Evolutionary conservation across 2,113 vertebrate species (phyloP).

Genomic region (Amphiprion percula): DNA sequence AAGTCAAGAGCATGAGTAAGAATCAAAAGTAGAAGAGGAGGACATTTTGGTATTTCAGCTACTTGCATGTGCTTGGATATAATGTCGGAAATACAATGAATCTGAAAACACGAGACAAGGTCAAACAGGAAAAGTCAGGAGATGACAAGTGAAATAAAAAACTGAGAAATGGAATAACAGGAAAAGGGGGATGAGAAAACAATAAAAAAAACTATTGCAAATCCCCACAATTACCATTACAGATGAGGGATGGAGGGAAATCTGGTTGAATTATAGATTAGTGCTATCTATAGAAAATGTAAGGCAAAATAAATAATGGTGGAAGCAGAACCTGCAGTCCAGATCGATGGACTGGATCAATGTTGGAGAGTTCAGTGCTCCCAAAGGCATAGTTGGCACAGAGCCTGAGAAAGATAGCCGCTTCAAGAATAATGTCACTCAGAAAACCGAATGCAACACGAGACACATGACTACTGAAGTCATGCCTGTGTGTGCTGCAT

Average conservation of each 20-base stretch:
- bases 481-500: neutral
- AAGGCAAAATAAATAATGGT: constrained; percentile 25
- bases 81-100: neutral
- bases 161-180: neutral
- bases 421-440: constrained; percentile 19
- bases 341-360: constrained; percentile 52
- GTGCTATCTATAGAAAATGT: constrained; percentile 30
- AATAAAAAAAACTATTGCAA: neutral
- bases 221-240: neutral
- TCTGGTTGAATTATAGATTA: constrained; percentile 39
- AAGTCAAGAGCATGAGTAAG: constrained; percentile 38
- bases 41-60: constrained; percentile 7
- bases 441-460: constrained; percentile 12
- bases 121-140: neutral
- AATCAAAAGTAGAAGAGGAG: neutral
- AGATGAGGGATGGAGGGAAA: neutral
- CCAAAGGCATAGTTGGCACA: constrained; percentile 56
- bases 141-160: too few relatives aligned
- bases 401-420: constrained; percentile 33
- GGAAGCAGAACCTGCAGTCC: constrained; percentile 35
- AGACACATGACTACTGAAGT: neutral
- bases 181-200: neutral
- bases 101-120: neutral
- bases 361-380: constrained; percentile 32
- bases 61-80: neutral